A percentile compares a stretch with the other conserved stretches of the same genome.
These are phyloP conservation scores for Calliopum simillimum DNA, from an alignment of 2,888 invertebrate species.

Conservation along the genomic window DNA sequence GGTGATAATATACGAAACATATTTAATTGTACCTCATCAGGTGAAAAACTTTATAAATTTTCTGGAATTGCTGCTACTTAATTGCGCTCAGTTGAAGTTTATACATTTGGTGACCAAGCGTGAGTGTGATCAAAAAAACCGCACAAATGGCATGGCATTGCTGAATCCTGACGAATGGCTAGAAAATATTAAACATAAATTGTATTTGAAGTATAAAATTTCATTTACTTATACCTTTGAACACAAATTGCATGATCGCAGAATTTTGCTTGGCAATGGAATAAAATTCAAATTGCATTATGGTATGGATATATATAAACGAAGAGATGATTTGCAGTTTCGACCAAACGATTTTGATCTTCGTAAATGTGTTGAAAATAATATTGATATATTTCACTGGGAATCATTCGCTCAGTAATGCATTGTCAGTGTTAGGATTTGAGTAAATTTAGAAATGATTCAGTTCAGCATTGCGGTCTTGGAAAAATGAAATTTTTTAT, in stretches of 20 bases:
- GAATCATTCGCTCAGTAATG: not conserved
- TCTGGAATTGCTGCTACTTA: slow-evolving; percentile 79
- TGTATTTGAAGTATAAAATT: slow-evolving; percentile 70
- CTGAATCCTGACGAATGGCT: slow-evolving; percentile 68
- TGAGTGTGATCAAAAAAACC: slow-evolving; percentile 59
- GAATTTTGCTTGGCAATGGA: slow-evolving; percentile 88
- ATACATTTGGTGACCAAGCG: slow-evolving; percentile 73
- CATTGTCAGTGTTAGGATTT: too few relatives aligned
- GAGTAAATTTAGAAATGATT: too few relatives aligned
- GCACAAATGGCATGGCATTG: slow-evolving; percentile 69
- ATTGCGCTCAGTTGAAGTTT: slow-evolving; percentile 72
- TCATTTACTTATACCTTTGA: slow-evolving; percentile 74
- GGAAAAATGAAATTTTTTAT: too few relatives aligned
- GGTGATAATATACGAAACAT: slow-evolving; percentile 85
- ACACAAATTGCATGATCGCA: slow-evolving; percentile 83
- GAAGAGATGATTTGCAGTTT: slow-evolving; percentile 66
- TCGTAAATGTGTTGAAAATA: not conserved
- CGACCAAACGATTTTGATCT: not conserved
- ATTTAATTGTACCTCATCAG: slow-evolving; percentile 83
- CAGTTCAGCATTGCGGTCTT: too few relatives aligned
- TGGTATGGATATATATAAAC: slow-evolving; percentile 86
- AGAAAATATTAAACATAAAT: slow-evolving; percentile 70
- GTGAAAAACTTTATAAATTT: slow-evolving; percentile 84
- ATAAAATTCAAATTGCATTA: slow-evolving; percentile 93
- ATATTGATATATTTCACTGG: not conserved